Conservation (phyloP, 2,113 vertebrate species). For the Bubo scandiacus region DNA sequence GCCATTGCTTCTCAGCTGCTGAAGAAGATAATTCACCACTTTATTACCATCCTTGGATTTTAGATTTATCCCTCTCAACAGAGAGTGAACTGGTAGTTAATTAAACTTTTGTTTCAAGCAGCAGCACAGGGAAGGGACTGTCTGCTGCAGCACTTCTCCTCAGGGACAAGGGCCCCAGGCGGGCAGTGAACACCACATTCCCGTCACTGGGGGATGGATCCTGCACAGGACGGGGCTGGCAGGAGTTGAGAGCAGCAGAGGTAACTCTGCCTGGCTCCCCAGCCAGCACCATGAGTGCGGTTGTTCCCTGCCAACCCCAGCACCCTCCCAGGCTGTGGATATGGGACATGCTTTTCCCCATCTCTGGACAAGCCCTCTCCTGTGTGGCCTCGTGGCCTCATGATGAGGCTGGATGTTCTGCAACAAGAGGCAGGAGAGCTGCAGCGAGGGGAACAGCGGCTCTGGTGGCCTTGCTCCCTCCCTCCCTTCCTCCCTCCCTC, state of each 20-base stretch:
- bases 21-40: conserved; percentile 36
- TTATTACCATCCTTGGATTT: conserved; percentile 50
- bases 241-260: neutral
- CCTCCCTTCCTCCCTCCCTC: neutral
- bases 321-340: neutral
- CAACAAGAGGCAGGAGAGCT: neutral
- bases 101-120: conserved; percentile 55
- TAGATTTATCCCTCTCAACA: conserved; percentile 60
- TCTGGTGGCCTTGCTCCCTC: neutral
- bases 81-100: conserved; percentile 30
- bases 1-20: neutral
- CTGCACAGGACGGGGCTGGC: rapidly evolving
- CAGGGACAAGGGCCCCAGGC: neutral
- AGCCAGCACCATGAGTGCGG: neutral
- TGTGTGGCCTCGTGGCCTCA: neutral
- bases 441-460: neutral
- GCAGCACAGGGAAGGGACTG: neutral
- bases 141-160: neutral
- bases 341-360: neutral
- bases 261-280: neutral
- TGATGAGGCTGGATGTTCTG: conserved; percentile 11
- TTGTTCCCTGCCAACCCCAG: neutral
- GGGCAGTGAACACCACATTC: neutral
- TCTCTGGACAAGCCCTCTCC: neutral
- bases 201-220: rapidly evolving